These are phyloP conservation scores for Drosophila imparisetae DNA, from an alignment of 2,888 invertebrate genomes.

Conservation along the genomic window DNA sequence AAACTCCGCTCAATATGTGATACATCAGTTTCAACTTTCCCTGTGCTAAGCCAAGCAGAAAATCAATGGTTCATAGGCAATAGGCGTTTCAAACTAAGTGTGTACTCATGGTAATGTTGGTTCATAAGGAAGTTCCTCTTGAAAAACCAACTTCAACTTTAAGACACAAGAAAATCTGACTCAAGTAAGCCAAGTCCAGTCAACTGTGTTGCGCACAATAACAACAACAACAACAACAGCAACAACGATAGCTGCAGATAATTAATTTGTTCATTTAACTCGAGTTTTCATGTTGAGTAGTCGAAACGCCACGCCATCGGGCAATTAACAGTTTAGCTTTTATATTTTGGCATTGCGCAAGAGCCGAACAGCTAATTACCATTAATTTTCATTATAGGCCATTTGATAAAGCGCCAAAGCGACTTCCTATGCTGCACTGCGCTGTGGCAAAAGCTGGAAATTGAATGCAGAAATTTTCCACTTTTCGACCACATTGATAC, in stretches of 20 bases:
- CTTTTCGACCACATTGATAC: slow-evolving; percentile 48
- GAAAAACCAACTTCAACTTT: slow-evolving; percentile 8
- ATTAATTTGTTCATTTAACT: slow-evolving; percentile 40
- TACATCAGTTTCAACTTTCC: slow-evolving; percentile 25
- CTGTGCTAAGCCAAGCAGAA: slow-evolving; percentile 51
- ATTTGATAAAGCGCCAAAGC: slow-evolving; percentile 50
- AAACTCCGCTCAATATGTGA: not conserved
- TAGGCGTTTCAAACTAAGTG: slow-evolving; percentile 10
- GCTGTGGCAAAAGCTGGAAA: slow-evolving; percentile 35
- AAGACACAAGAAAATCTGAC: slow-evolving; percentile 14
- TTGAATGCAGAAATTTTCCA: slow-evolving; percentile 50
- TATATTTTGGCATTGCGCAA: slow-evolving; percentile 56
- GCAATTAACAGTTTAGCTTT: slow-evolving; percentile 48
- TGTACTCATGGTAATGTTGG: not conserved
- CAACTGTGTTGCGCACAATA: slow-evolving; percentile 49
- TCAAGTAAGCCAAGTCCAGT: slow-evolving; percentile 48
- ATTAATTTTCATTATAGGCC: slow-evolving; percentile 71
- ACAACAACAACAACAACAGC: slow-evolving; percentile 1
- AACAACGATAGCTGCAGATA: slow-evolving; percentile 3
- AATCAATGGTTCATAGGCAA: slow-evolving; percentile 40
- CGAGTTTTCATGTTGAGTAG: slow-evolving; percentile 44
- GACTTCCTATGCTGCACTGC: slow-evolving; percentile 60
- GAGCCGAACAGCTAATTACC: slow-evolving; percentile 57
- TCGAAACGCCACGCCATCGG: slow-evolving; percentile 11
- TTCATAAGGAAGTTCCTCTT: slow-evolving; percentile 57